phyloP scores from a whole-genome alignment of 2,888 invertebrate species.

The Pterostichus niger region DNA sequence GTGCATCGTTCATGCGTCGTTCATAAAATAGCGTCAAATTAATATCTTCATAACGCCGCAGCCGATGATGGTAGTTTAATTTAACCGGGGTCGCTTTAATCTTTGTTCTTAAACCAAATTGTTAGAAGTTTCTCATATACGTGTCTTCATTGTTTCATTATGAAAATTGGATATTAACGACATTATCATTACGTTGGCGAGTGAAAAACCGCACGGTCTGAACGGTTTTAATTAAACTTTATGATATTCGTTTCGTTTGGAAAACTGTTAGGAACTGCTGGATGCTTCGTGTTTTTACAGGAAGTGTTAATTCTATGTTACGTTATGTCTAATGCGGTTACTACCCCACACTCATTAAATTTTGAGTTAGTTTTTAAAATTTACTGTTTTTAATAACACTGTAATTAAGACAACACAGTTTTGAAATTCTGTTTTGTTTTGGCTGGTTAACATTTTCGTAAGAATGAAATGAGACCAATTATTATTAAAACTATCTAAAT shows the following conservation, averaged over 20 bases:
- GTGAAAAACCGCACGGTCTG: constrained; percentile 53
- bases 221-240: constrained; percentile 51
- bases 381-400: constrained; percentile 40
- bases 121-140: constrained; percentile 43
- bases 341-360: neutral
- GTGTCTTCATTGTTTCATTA: constrained; percentile 63
- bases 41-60: constrained; percentile 34
- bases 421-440: no score
- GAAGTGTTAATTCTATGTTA: constrained; percentile 34
- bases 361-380: neutral
- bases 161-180: constrained; percentile 63
- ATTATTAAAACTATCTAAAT: no score
- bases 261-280: constrained; percentile 35
- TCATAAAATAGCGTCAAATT: constrained; percentile 25
- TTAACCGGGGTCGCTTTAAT: constrained; percentile 49
- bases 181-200: constrained; percentile 50
- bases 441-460: no score
- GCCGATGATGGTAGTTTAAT: constrained; percentile 53
- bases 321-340: constrained; percentile 9
- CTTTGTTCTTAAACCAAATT: constrained; percentile 35
- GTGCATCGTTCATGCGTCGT: neutral
- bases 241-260: constrained; percentile 5
- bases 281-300: neutral
- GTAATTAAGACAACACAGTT: neutral
- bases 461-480: no score